Evolutionary conservation across 1,140 invertebrate genomes (phyloP).

Genomic region (Aphaenogaster rudis): DNA sequence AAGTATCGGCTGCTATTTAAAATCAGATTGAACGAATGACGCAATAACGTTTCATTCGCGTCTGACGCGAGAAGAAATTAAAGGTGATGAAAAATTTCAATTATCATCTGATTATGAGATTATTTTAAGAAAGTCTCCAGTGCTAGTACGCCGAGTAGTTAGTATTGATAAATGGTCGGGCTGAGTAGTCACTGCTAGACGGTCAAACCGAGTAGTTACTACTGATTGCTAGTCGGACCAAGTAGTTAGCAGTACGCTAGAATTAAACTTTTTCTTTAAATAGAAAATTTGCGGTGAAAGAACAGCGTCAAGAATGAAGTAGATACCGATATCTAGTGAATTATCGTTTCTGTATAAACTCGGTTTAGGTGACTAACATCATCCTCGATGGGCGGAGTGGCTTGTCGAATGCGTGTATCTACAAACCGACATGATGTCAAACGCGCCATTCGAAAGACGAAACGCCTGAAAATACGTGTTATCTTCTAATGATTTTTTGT

Average conservation of each 20-base stretch:
- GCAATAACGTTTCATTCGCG: slow-evolving; percentile 16
- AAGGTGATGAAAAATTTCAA: slow-evolving; percentile 13
- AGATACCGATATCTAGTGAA: neutral
- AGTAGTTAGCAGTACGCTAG: neutral
- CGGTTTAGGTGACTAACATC: slow-evolving; percentile 4
- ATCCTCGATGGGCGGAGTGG: neutral
- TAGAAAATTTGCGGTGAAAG: neutral
- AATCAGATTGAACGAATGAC: slow-evolving; percentile 29
- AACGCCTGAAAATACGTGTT: neutral
- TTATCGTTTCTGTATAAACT: slow-evolving; percentile 18
- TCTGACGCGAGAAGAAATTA: slow-evolving; percentile 16
- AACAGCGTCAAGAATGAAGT: neutral
- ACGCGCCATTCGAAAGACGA: slow-evolving; percentile 46
- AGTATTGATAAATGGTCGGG: neutral
- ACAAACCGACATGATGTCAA: slow-evolving; percentile 65
- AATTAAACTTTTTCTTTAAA: neutral
- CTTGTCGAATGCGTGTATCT: slow-evolving; percentile 64
- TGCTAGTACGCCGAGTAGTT: neutral
- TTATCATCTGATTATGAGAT: slow-evolving; percentile 27
- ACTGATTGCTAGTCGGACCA: slow-evolving; percentile 15
- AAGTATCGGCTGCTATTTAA: slow-evolving; percentile 14
- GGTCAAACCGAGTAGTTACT: neutral
- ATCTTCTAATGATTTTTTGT: slow-evolving; percentile 9
- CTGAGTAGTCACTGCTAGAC: slow-evolving; percentile 13
- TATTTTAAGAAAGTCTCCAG: slow-evolving; percentile 34